Percentiles rank a stretch among this genome's conserved stretches.
phyloP scores from a whole-genome alignment of 2,888 invertebrate genomes.

The Coremacera marginata region DNA sequence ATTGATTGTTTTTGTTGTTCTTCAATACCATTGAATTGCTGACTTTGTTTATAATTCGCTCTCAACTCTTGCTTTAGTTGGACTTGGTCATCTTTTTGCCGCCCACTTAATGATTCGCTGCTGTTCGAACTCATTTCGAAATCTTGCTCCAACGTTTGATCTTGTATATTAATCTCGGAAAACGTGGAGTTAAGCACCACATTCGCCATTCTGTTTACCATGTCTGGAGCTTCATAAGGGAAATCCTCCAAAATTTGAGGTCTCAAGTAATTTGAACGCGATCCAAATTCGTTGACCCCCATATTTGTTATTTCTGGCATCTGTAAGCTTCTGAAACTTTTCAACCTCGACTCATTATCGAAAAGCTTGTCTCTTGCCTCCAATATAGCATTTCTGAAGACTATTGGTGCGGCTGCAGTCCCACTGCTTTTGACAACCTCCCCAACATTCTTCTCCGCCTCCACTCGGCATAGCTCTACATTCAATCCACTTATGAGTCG shows the following conservation, averaged over 20 bases:
- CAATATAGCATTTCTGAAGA: constrained; percentile 47
- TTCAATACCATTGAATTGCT: neutral
- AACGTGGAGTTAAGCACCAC: constrained; percentile 19
- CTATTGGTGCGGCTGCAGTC: neutral
- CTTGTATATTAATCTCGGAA: constrained; percentile 31
- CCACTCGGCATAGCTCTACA: neutral
- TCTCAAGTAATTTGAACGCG: neutral
- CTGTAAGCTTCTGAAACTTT: neutral
- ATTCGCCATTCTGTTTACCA: neutral
- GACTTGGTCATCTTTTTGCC: neutral
- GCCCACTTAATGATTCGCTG: neutral
- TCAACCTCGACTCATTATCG: constrained; percentile 38
- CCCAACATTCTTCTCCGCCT: neutral
- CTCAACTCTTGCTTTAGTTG: too few relatives aligned
- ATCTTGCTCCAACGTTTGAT: constrained; percentile 30
- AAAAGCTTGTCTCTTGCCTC: constrained; percentile 51
- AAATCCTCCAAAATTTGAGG: too few relatives aligned
- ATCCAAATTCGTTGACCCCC: neutral
- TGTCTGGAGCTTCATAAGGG: neutral
- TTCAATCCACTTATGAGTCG: neutral
- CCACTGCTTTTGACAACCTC: neutral
- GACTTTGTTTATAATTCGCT: neutral
- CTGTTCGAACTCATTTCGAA: constrained; percentile 24
- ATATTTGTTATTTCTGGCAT: neutral
- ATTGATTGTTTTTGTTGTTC: constrained; percentile 1